Conservation (phyloP, 2,888 invertebrate genomes). For the Dusona sp. region DNA sequence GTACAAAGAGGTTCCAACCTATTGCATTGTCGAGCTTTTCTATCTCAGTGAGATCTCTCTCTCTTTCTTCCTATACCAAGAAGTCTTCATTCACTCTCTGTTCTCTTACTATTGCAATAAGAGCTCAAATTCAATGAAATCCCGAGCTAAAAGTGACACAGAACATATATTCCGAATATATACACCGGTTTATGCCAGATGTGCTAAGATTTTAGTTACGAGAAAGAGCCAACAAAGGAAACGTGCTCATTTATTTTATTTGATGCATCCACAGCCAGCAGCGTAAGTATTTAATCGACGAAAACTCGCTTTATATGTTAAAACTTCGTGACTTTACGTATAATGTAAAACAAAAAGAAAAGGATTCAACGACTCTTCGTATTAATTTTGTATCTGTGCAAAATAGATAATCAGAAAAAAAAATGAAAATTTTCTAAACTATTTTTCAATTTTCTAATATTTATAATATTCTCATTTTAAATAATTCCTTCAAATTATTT, state of each 20-base stretch:
- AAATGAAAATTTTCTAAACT: background rate
- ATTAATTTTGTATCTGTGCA: background rate
- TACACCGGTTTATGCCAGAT: too few relatives aligned
- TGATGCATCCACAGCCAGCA: background rate
- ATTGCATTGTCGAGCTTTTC: slow-evolving; percentile 25
- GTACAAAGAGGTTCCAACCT: slow-evolving; percentile 30
- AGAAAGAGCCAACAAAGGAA: slow-evolving; percentile 1
- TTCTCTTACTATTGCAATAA: slow-evolving; percentile 46
- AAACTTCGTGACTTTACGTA: background rate
- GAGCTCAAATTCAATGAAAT: slow-evolving; percentile 68
- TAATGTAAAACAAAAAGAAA: background rate
- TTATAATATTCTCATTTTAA: too few relatives aligned
- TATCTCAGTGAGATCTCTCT: slow-evolving; percentile 27
- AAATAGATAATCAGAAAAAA: background rate
- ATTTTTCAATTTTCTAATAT: background rate
- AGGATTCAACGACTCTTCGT: background rate
- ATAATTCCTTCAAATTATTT: background rate
- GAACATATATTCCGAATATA: too few relatives aligned
- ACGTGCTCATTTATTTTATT: background rate
- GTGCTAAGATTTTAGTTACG: background rate
- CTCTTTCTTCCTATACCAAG: background rate
- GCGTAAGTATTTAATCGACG: slow-evolving; percentile 4
- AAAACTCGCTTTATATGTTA: background rate
- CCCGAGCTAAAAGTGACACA: slow-evolving; percentile 38
- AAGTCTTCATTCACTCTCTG: slow-evolving; percentile 37